Evolutionary conservation across 2,888 invertebrate species (phyloP).

Genomic region (Synergus japonicus): DNA sequence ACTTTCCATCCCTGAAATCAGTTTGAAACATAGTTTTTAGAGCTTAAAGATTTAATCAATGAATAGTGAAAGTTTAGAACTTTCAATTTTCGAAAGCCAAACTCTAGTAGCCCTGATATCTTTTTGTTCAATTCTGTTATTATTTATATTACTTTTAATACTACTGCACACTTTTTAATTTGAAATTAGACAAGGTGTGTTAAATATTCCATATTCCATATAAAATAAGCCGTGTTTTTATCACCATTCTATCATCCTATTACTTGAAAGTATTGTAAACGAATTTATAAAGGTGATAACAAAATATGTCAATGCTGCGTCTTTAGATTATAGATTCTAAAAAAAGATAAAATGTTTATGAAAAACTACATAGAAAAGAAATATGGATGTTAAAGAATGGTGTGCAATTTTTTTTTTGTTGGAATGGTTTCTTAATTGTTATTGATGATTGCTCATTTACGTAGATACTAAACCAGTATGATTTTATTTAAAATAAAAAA

Average conservation of each 20-base stretch:
- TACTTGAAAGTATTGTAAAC: not conserved
- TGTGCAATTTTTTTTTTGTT: too few relatives aligned
- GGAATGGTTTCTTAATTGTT: not conserved
- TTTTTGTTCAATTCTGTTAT: not conserved
- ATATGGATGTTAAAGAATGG: not conserved
- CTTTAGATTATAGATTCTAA: not conserved
- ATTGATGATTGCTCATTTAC: not conserved
- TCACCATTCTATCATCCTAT: not conserved
- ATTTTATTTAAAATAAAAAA: not conserved
- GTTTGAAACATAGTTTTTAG: too few relatives aligned
- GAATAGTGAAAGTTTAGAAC: too few relatives aligned
- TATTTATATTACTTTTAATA: not conserved
- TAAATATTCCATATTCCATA: not conserved
- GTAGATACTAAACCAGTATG: not conserved
- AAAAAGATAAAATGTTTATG: not conserved
- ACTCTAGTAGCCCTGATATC: too few relatives aligned
- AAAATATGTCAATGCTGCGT: conserved; percentile 15
- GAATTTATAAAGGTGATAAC: not conserved
- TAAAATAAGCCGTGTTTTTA: not conserved
- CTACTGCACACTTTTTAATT: too few relatives aligned
- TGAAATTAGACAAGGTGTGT: not conserved
- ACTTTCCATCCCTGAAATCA: conserved; percentile 87
- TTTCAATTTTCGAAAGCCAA: too few relatives aligned
- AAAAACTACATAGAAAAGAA: not conserved
- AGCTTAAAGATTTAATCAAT: too few relatives aligned